Percentiles rank a stretch among this genome's conserved stretches.
Evolutionary conservation across 2,888 invertebrate species (phyloP).

Genomic region (Drosophila koepferae): DNA sequence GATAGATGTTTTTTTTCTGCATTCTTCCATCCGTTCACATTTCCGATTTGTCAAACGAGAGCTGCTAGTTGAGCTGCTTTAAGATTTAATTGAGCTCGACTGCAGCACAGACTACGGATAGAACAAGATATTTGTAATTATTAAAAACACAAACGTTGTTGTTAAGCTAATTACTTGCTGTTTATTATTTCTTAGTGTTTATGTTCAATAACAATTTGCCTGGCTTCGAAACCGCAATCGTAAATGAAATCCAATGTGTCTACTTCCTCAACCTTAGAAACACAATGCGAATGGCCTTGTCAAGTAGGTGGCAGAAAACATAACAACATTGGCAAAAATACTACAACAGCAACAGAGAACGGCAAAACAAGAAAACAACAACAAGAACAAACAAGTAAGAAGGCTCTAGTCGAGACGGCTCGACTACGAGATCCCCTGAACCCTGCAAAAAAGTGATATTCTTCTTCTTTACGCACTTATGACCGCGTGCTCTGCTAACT

Average conservation of each 20-base stretch:
- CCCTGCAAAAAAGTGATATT: too few species aligned
- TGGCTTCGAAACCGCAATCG: conserved; percentile 35
- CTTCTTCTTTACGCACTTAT: too few species aligned
- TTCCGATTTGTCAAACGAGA: neutral
- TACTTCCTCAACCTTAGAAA: conserved; percentile 54
- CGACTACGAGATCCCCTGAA: too few species aligned
- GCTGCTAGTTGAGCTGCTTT: too few species aligned
- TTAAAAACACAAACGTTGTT: neutral
- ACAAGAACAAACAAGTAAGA: too few species aligned
- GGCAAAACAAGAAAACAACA: too few species aligned
- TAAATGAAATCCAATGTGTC: conserved; percentile 45
- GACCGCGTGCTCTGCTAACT: too few species aligned
- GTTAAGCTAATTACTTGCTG: conserved; percentile 2
- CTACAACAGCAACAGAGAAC: neutral
- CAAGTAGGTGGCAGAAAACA: conserved; percentile 40
- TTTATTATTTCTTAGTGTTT: conserved; percentile 8
- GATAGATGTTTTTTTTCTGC: neutral
- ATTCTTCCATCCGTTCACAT: neutral
- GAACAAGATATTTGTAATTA: neutral
- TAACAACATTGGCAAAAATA: conserved; percentile 10
- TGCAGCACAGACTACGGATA: neutral
- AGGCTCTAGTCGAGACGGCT: too few species aligned
- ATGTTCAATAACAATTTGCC: conserved; percentile 35
- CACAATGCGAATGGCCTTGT: conserved; percentile 58
- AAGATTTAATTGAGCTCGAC: neutral